Evolutionary conservation across 2,797 vertebrate genomes (phyloP), one percentile per base, ranked within the genome.

Genomic region (Sparus aurata): DNA sequence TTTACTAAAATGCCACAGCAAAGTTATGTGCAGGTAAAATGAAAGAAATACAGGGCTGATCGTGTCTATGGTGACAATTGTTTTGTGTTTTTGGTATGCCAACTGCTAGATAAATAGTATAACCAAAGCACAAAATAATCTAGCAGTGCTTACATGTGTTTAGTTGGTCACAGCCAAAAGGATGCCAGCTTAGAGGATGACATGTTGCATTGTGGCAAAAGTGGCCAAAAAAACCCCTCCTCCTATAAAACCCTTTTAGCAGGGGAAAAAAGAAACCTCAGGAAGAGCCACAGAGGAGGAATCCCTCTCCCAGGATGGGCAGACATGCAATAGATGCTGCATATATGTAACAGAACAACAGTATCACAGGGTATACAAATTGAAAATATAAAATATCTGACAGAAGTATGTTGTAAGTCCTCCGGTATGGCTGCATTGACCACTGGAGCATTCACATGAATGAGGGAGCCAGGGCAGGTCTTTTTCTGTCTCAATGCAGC

Each of bases 121-220:
- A 17, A 57, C 27, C 12, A 17, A 47, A 20, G 11, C 23, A n/a
- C n/a, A 57, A 13, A 27, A 1, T 27, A 30, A 23, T 64, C 53
- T 22, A 30, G 15, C 25, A 22, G 41, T 0, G 2, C 13, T n/a
- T 6, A 22, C 11, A 18, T 30, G 13, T 38, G 0, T 61, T 54
- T 55, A 17, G 38, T 25, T 13, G 12, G 13, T 2, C 49, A 12
- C 47, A 53, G 23, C 34, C 34, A 38, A 38, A 10, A 9, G 9
- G 34, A 38, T 38, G 34, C 34, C 30, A 30, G 6, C 9, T 38
- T 1, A 4, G 22, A 6, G 15, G 2, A 62, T 8, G 10, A 9
- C 8, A 2, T 1, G 2, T 41, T 53, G 0, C 20, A 1, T 54
- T 47, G 3, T 0, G 0, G 6, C 2, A 52, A 65, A 43, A 23